Conservation (phyloP, 1,140 invertebrate genomes). For the Achatina immaculata region DNA sequence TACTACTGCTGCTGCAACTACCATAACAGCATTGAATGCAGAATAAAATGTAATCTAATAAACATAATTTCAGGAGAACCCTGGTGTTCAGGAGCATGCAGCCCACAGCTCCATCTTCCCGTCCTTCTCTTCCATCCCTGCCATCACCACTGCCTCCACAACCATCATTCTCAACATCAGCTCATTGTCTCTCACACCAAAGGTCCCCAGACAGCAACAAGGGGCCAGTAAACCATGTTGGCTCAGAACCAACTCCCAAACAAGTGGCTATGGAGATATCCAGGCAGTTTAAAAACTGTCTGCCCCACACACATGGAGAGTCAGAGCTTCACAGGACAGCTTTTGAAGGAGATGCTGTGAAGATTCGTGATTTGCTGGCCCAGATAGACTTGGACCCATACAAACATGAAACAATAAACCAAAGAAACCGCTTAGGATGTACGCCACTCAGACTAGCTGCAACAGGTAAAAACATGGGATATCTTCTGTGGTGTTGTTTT, state of each 20-base stretch:
- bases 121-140: neutral
- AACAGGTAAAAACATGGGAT: too few relatives aligned
- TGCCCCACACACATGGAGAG: conserved; percentile 25
- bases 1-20: too few relatives aligned
- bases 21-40: too few relatives aligned
- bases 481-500: conserved; percentile 2
- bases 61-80: neutral
- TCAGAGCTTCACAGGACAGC: conserved; percentile 22
- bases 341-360: conserved; percentile 10
- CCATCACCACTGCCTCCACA: neutral
- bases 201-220: neutral
- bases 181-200: neutral
- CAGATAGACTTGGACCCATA: conserved; percentile 8
- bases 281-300: conserved; percentile 26
- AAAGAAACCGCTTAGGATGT: conserved; percentile 41
- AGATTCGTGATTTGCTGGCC: conserved; percentile 2
- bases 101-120: neutral
- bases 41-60: too few relatives aligned
- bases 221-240: neutral
- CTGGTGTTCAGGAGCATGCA: neutral
- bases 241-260: conserved; percentile 1
- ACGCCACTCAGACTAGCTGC: conserved; percentile 55
- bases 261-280: conserved; percentile 6
- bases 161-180: neutral
- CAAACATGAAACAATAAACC: conserved; percentile 17